phyloP scores from a whole-genome alignment of 2,888 invertebrate genomes.

The Toxonevra muliebris region DNA sequence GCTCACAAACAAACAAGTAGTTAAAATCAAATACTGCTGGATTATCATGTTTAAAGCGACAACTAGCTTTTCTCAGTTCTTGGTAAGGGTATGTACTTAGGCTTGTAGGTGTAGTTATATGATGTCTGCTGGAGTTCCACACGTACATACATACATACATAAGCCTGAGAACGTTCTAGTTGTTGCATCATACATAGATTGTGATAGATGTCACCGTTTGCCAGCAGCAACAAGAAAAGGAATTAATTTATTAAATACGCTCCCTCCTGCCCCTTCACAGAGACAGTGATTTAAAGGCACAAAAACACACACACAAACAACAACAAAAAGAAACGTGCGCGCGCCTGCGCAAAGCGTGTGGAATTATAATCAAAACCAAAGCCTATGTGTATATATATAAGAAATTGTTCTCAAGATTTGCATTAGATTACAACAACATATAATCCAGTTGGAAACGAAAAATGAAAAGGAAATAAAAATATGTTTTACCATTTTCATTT shows the following conservation, averaged over 20 bases:
- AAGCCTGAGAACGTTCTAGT: neutral
- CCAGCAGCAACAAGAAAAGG: constrained; percentile 33
- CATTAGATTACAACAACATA: constrained; percentile 34
- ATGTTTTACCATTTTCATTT: constrained; percentile 3
- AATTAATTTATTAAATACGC: constrained; percentile 41
- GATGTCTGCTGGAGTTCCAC: constrained; percentile 25
- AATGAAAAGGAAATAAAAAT: constrained; percentile 21
- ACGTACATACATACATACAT: constrained; percentile 8
- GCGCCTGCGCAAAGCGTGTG: constrained; percentile 21
- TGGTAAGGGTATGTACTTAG: neutral
- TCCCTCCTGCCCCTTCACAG: constrained; percentile 27
- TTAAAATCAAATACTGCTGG: constrained; percentile 13
- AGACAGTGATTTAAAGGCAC: constrained; percentile 20
- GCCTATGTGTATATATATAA: constrained; percentile 3
- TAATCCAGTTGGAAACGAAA: constrained; percentile 19
- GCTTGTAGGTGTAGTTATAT: neutral
- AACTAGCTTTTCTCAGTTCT: constrained; percentile 11
- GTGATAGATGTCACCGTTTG: constrained; percentile 39
- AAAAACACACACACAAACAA: constrained; percentile 1
- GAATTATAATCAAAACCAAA: constrained; percentile 15
- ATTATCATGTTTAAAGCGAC: constrained; percentile 30
- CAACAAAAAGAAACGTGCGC: constrained; percentile 7
- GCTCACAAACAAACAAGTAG: neutral
- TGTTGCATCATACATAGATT: neutral
- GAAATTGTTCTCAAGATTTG: constrained; percentile 35